Conservation (phyloP, 2,797 vertebrate species). For the Alauda arvensis region DNA sequence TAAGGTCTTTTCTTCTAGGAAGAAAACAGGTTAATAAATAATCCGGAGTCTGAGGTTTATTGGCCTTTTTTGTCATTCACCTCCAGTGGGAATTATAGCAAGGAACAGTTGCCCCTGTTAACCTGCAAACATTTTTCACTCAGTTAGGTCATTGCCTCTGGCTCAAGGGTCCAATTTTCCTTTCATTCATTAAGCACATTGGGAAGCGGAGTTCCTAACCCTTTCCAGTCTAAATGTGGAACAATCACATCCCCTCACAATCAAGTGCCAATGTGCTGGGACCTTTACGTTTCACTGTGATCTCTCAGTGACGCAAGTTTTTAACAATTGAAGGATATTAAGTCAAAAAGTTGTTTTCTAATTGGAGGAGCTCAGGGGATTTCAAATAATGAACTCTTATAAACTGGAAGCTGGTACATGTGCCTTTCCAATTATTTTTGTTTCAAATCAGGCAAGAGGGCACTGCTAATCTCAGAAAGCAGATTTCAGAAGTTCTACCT, state of each 20-base stretch:
- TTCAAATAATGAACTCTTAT: constrained; percentile 76
- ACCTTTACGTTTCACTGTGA: constrained; percentile 75
- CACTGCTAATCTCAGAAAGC: constrained; percentile 72
- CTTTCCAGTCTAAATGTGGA: constrained; percentile 88
- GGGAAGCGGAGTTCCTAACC: constrained; percentile 92
- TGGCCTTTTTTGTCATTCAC: constrained; percentile 69
- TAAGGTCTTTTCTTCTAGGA: constrained; percentile 57
- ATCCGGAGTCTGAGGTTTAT: constrained; percentile 59
- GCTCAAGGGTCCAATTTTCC: constrained; percentile 87
- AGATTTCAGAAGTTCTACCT: constrained; percentile 68
- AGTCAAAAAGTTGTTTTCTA: constrained; percentile 85
- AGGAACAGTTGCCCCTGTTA: constrained; percentile 84
- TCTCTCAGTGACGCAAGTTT: constrained; percentile 88
- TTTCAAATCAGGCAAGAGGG: constrained; percentile 72
- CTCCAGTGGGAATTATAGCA: constrained; percentile 71
- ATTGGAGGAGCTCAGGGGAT: constrained; percentile 77
- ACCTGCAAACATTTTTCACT: constrained; percentile 95
- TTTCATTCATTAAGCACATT: constrained; percentile 91
- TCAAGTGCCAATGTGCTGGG: constrained; percentile 77
- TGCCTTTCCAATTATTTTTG: constrained; percentile 79
- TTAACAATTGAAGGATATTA: constrained; percentile 98
- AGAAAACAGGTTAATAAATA: constrained; percentile 72
- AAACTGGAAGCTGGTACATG: constrained; percentile 78
- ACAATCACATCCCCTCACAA: constrained; percentile 89
- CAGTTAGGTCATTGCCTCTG: constrained; percentile 82